Evolutionary conservation across 23 tunicate genomes (phyloP), one percentile per base, ranked within the genome.

Genomic region (Ciona savignyi): DNA sequence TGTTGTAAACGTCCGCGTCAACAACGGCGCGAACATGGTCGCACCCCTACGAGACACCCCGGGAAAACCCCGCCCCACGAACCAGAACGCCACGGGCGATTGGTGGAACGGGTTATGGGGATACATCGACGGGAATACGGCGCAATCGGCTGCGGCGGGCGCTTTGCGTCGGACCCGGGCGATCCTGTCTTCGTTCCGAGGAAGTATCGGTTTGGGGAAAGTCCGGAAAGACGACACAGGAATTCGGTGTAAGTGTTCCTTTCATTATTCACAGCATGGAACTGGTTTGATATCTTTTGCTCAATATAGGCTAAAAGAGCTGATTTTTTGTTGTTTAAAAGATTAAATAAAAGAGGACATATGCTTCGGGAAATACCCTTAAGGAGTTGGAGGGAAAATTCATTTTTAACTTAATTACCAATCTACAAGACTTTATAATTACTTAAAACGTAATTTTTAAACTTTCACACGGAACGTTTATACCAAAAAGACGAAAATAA

Each of bases 11-110:
- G 84, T 63, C 34, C 73, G 84, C 4, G 11, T 71, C 3, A 80
- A 80, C 31, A 77, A 80, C 70, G 84, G 76, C 25, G 62, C 25
- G 25, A 80, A 80, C 62, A 71, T 80, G 62, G 72, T 22, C 26
- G 84, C 70, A 11, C 11, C 56, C 1, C 30, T 70, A 26, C 77
- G 72, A 27, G 84, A 62, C 62, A 32, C 70, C 61, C 77, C 77
- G 26, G 26, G 25, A 24, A 24, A 3, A 2, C 15, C 31, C 1
- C 31, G 27, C 20, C 31, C 70, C 31, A 66, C 29, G 34, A n/a
- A n/a, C n/a, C 23, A 25, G 34, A 22, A 4, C 29, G 19, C 70
- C 1, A 66, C 29, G 33, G 49, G 28, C 27, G 56, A 68, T 20
- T 78, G 32, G 66, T 78, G 82, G 82, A 74, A 31, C 4, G 56